Conservation (phyloP, 37 sponge, comb jelly and placozoan genomes). For the Petrosia ficiformis region DNA sequence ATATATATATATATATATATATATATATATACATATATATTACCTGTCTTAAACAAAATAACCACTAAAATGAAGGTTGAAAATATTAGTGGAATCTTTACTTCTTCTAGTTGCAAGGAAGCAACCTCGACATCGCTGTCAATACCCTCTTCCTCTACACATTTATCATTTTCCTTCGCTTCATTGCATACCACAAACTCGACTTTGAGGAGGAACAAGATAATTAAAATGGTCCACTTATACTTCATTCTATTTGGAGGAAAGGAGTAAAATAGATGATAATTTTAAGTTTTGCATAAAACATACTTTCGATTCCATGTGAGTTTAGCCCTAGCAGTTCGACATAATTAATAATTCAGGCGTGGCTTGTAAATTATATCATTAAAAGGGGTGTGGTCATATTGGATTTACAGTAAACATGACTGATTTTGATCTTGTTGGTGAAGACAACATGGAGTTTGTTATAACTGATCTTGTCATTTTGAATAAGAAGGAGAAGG, state of each 20-base stretch:
- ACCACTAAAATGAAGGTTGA: slow-evolving; percentile 43
- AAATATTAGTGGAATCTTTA: slow-evolving; percentile 21
- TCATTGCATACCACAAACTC: neutral
- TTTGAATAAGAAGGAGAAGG: slow-evolving; percentile 48
- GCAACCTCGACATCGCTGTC: slow-evolving; percentile 32
- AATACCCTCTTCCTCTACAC: neutral
- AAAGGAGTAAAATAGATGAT: too few relatives aligned
- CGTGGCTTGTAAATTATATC: too few relatives aligned
- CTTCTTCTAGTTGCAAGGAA: slow-evolving; percentile 23
- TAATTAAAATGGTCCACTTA: too few relatives aligned
- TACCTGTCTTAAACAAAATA: slow-evolving; percentile 54
- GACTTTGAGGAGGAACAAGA: too few relatives aligned
- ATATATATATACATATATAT: neutral
- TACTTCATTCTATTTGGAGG: too few relatives aligned
- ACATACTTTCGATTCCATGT: too few relatives aligned
- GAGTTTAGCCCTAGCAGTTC: too few relatives aligned
- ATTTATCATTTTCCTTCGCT: neutral
- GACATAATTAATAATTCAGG: too few relatives aligned
- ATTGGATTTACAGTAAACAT: too few relatives aligned
- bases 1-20: neutral
- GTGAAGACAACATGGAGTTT: neutral
- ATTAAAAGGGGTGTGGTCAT: too few relatives aligned
- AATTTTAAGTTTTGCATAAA: too few relatives aligned
- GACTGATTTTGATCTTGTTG: neutral
- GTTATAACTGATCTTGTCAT: slow-evolving; percentile 45